phyloP scores from a whole-genome alignment of 2,888 invertebrate species.

The Andrena fulva region DNA sequence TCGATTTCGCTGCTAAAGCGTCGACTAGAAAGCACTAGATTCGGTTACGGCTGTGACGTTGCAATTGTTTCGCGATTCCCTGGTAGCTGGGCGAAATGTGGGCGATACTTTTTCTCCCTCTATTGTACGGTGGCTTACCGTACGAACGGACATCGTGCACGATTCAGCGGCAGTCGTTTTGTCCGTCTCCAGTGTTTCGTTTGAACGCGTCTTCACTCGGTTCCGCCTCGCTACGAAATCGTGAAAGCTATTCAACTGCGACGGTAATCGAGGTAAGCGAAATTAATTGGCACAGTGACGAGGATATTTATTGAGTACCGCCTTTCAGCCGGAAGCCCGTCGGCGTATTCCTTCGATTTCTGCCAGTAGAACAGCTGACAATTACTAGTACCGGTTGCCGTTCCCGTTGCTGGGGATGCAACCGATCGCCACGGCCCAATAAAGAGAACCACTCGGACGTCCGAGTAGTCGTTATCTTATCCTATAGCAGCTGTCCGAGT shows the following conservation, averaged over 20 bases:
- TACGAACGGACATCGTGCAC: background rate
- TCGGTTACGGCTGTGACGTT: background rate
- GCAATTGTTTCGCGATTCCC: slow-evolving; percentile 10
- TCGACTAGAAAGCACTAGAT: background rate
- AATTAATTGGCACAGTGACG: slow-evolving; percentile 62
- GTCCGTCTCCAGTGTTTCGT: slow-evolving; percentile 19
- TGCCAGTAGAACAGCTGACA: no score
- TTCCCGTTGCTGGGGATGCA: background rate
- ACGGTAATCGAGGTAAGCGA: slow-evolving; percentile 23
- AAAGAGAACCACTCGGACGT: slow-evolving; percentile 69
- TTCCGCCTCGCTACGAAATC: slow-evolving; percentile 22
- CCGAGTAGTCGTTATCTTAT: slow-evolving; percentile 71
- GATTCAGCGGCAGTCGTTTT: slow-evolving; percentile 19
- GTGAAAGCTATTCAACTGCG: slow-evolving; percentile 45
- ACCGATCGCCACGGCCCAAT: slow-evolving; percentile 69
- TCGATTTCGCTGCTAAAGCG: background rate
- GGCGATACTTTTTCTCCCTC: background rate
- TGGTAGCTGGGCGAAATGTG: background rate
- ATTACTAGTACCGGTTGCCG: no score
- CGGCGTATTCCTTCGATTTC: background rate
- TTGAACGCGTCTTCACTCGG: background rate
- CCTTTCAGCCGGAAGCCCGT: slow-evolving; percentile 35
- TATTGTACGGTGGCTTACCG: background rate
- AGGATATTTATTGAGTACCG: slow-evolving; percentile 20
- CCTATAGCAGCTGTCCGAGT: slow-evolving; percentile 68